Percentiles rank a stretch among this genome's conserved stretches.
Conservation (phyloP, 2,113 vertebrate species). For the Scytalopus superciliaris region DNA sequence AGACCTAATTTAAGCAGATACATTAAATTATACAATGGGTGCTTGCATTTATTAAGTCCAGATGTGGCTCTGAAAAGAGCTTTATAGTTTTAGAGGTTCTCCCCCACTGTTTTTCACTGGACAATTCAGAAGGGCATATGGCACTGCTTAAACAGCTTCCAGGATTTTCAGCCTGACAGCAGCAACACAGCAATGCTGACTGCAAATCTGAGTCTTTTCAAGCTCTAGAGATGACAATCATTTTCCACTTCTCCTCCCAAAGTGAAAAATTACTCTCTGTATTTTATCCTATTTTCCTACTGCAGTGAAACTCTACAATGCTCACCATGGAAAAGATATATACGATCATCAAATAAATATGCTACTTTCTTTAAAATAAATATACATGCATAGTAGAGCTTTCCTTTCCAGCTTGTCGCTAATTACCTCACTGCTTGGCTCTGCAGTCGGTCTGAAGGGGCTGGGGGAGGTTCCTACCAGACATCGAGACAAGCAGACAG, state of each 20-base stretch:
- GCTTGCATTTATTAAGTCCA: background rate
- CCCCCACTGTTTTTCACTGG: background rate
- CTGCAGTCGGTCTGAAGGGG: fast-evolving
- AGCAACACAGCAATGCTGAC: background rate
- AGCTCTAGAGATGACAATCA: background rate
- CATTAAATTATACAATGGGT: background rate
- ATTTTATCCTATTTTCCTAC: background rate
- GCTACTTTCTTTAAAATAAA: background rate
- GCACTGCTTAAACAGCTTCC: conserved; percentile 10
- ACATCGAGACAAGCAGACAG: background rate
- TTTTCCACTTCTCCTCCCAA: background rate
- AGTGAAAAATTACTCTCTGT: background rate
- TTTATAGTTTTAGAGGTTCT: background rate
- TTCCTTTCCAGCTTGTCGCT: background rate
- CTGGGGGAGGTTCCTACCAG: background rate
- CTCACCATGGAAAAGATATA: background rate
- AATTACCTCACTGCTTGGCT: background rate
- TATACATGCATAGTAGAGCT: background rate
- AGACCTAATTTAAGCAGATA: background rate
- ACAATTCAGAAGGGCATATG: conserved; percentile 6
- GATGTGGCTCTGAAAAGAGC: background rate
- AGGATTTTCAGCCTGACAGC: conserved; percentile 2
- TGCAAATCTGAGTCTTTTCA: background rate
- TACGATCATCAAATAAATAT: background rate
- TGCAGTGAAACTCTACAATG: background rate